Percentiles rank a stretch among this genome's conserved stretches.
phyloP scores from a whole-genome alignment of 2,888 invertebrate genomes.

The Drosophila anomalata region DNA sequence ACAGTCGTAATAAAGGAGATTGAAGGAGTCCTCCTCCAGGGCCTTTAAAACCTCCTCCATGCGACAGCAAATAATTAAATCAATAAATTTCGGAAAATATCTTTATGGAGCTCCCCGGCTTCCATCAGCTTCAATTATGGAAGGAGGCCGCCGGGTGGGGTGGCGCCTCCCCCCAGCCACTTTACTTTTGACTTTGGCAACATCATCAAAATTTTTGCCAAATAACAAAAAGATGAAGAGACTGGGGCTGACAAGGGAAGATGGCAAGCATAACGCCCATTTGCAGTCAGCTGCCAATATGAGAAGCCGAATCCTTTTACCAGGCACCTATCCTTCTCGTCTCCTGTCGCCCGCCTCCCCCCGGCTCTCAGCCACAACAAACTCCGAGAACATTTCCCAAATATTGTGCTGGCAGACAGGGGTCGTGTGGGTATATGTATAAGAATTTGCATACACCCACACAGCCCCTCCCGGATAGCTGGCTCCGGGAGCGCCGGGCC shows the following conservation, averaged over 20 bases:
- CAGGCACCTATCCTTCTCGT: constrained; percentile 23
- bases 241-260: constrained; percentile 44
- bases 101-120: constrained; percentile 62
- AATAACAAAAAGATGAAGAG: constrained; percentile 52
- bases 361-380: constrained; percentile 31
- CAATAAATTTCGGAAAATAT: constrained; percentile 70
- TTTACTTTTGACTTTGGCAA: constrained; percentile 67
- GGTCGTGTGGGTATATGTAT: constrained; percentile 50
- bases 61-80: constrained; percentile 68
- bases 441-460: constrained; percentile 68
- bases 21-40: background rate
- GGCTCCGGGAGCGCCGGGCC: constrained; percentile 46
- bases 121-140: constrained; percentile 75
- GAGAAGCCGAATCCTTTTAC: constrained; percentile 57
- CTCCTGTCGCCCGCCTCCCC: background rate
- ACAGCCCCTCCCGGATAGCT: background rate
- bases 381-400: constrained; percentile 42
- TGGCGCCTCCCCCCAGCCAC: constrained; percentile 12
- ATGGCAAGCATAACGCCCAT: constrained; percentile 74
- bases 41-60: constrained; percentile 19
- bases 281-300: constrained; percentile 78
- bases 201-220: constrained; percentile 76
- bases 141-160: constrained; percentile 5
- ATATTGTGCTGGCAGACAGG: constrained; percentile 53
- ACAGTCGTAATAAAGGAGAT: background rate